Percentiles rank a stretch among this genome's conserved stretches.
These are phyloP conservation scores for Leptonema lineaticorne DNA, from an alignment of 1,140 invertebrate genomes.

Conservation along the genomic window DNA sequence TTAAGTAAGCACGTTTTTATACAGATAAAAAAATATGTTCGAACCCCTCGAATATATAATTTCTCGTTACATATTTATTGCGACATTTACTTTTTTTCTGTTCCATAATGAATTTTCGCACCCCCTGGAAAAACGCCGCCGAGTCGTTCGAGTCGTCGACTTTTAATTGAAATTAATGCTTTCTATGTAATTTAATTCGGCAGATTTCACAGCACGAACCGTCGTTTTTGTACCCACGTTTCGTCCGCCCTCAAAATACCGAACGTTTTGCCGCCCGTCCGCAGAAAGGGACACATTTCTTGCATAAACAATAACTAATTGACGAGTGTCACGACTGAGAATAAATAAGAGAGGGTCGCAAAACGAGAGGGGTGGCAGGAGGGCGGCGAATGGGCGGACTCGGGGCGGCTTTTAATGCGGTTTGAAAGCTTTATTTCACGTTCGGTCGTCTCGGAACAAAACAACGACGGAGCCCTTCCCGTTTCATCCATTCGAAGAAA, in stretches of 20 bases:
- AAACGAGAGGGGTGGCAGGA: not conserved
- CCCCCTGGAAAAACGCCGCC: not conserved
- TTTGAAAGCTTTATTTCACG: conserved; percentile 15
- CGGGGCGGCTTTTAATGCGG: conserved; percentile 13
- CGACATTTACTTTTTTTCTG: conserved; percentile 1
- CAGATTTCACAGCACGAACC: conserved; percentile 25
- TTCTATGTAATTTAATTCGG: conserved; percentile 31
- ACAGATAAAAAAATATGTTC: not conserved
- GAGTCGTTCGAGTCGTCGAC: not conserved
- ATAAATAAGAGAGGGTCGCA: too few species aligned
- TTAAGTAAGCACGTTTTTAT: not conserved
- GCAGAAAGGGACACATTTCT: conserved; percentile 8
- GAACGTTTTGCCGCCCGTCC: too few species aligned
- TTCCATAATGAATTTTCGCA: conserved; percentile 1
- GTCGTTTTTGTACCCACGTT: too few species aligned
- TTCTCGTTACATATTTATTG: conserved; percentile 8
- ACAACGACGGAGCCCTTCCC: too few species aligned
- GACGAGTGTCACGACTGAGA: conserved; percentile 22
- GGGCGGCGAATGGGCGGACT: not conserved
- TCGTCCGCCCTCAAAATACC: too few species aligned
- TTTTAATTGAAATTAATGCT: conserved; percentile 31
- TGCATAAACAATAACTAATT: conserved; percentile 31
- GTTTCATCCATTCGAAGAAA: conserved; percentile 6
- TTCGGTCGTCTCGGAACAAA: conserved; percentile 16
- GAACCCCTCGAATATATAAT: not conserved